Conservation (phyloP, 2,113 vertebrate species). For the Anhinga rufa region DNA sequence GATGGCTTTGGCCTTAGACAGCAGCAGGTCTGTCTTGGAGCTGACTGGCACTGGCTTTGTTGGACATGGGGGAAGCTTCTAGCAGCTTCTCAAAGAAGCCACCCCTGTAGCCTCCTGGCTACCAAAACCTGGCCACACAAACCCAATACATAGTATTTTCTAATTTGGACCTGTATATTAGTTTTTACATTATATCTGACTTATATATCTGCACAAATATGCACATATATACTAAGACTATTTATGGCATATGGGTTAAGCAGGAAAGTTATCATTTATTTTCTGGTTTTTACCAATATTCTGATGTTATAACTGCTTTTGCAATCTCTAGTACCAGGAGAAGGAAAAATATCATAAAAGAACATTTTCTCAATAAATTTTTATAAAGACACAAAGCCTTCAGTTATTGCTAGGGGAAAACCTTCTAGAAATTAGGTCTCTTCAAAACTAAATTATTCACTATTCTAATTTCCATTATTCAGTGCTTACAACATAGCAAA, state of each 20-base stretch:
- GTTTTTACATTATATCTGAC: not conserved
- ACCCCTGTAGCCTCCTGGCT: too few species aligned
- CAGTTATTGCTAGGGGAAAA: not conserved
- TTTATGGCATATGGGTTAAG: not conserved
- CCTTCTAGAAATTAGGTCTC: not conserved
- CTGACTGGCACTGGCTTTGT: too few species aligned
- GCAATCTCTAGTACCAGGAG: not conserved
- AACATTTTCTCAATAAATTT: not conserved
- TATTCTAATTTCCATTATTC: not conserved
- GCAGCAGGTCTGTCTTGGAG: too few species aligned
- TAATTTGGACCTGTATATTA: not conserved
- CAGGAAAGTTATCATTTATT: not conserved
- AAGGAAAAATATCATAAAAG: not conserved
- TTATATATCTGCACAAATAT: not conserved
- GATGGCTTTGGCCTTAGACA: too few species aligned
- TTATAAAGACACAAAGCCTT: not conserved
- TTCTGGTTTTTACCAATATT: not conserved
- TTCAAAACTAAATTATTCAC: not conserved
- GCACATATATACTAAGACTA: not conserved
- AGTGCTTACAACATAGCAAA: not conserved
- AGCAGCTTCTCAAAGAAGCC: too few species aligned
- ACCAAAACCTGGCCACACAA: too few species aligned
- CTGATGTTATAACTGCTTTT: not conserved
- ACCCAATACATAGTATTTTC: not conserved
- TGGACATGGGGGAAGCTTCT: too few species aligned